A percentile compares a stretch with the other conserved stretches of the same genome.
These are phyloP conservation scores for Orientallactaga sibirica DNA, from an alignment of 2,797 vertebrate species.

Conservation along the genomic window DNA sequence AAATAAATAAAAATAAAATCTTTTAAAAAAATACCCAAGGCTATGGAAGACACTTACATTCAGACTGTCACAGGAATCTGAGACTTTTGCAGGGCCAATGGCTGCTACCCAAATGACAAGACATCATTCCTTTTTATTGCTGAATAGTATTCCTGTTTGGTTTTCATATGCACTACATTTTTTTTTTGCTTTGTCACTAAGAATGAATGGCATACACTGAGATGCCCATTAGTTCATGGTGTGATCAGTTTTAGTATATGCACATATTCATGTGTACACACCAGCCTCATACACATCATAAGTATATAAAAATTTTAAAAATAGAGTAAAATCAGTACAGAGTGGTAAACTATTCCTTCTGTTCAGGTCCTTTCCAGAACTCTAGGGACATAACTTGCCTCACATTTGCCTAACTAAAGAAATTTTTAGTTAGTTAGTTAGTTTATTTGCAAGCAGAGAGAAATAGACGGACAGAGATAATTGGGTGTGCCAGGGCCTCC, in stretches of 20 bases:
- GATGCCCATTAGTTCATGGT: neutral
- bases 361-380: neutral
- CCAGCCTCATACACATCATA: neutral
- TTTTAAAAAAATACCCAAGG: no score
- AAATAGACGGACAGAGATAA: no score
- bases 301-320: neutral
- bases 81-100: neutral
- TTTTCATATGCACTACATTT: neutral
- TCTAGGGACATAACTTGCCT: neutral
- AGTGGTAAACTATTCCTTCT: neutral
- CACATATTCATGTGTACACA: neutral
- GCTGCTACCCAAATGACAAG: neutral
- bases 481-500: no score
- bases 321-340: neutral
- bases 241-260: neutral
- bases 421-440: neutral
- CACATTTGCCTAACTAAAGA: neutral
- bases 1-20: no score
- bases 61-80: neutral
- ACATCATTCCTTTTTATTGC: neutral
- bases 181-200: neutral
- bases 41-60: no score
- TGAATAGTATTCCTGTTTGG: constrained; percentile 10
- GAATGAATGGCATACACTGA: neutral
- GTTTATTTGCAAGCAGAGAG: no score